Percentiles rank a stretch among this genome's conserved stretches.
Evolutionary conservation across 2,797 vertebrate species (phyloP).

Genomic region (Spinus pinus): DNA sequence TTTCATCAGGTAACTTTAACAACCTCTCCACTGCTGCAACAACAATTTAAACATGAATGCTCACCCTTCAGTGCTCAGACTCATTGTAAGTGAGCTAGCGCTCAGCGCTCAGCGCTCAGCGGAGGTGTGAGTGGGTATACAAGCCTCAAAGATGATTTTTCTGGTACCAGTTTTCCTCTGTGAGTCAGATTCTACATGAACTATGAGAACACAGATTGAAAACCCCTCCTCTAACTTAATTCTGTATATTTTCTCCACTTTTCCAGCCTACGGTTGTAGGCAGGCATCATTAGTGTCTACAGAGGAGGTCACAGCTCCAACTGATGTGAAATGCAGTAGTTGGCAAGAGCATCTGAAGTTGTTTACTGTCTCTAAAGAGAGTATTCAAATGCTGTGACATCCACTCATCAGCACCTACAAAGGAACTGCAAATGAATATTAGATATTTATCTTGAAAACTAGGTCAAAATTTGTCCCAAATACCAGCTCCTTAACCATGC

Average conservation of each 20-base stretch:
- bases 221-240: neutral
- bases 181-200: neutral
- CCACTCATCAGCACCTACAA: neutral
- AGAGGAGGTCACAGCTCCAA: neutral
- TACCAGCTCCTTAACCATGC: neutral
- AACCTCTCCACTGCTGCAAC: neutral
- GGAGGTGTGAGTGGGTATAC: neutral
- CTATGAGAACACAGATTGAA: neutral
- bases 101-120: neutral
- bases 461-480: neutral
- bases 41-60: neutral
- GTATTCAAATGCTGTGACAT: neutral
- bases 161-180: neutral
- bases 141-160: neutral
- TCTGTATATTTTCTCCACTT: neutral
- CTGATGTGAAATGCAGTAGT: neutral
- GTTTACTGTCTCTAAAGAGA: neutral
- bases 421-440: neutral
- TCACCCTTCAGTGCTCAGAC: neutral
- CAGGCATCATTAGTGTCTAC: neutral
- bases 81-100: neutral
- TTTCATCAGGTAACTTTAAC: neutral
- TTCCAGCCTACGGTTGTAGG: neutral
- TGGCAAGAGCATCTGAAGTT: neutral
- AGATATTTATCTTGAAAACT: neutral